Percentiles rank a stretch among this genome's conserved stretches.
Evolutionary conservation across 2,113 vertebrate genomes (phyloP).

Genomic region (Rhagologus leucostigma): DNA sequence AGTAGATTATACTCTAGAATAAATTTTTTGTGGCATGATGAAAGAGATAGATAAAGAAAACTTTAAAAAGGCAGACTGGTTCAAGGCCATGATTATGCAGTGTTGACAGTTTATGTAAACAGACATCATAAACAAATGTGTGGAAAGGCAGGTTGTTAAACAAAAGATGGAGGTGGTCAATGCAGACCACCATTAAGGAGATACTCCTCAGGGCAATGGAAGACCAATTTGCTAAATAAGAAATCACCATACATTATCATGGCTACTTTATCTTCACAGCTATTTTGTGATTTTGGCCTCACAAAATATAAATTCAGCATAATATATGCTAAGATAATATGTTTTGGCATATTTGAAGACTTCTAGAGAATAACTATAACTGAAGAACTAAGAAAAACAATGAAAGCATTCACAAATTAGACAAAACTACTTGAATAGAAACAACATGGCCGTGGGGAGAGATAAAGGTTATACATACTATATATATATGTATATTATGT

Average conservation of each 20-base stretch:
- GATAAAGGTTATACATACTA: neutral
- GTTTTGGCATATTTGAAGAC: neutral
- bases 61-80: neutral
- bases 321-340: neutral
- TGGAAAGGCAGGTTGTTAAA: neutral
- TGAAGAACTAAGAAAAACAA: neutral
- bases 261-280: neutral
- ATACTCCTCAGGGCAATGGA: neutral
- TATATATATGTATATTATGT: neutral
- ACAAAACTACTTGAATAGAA: neutral
- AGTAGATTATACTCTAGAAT: neutral
- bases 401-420: neutral
- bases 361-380: neutral
- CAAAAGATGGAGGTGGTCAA: neutral
- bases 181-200: neutral
- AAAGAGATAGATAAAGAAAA: neutral
- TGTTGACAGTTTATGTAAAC: neutral
- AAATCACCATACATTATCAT: neutral
- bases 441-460: fast-evolving
- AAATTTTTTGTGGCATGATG: neutral
- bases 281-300: neutral
- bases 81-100: neutral
- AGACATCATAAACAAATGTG: neutral
- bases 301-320: neutral
- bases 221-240: neutral